Evolutionary conservation across 1,140 invertebrate genomes (phyloP).

Genomic region (Megalopta genalis): DNA sequence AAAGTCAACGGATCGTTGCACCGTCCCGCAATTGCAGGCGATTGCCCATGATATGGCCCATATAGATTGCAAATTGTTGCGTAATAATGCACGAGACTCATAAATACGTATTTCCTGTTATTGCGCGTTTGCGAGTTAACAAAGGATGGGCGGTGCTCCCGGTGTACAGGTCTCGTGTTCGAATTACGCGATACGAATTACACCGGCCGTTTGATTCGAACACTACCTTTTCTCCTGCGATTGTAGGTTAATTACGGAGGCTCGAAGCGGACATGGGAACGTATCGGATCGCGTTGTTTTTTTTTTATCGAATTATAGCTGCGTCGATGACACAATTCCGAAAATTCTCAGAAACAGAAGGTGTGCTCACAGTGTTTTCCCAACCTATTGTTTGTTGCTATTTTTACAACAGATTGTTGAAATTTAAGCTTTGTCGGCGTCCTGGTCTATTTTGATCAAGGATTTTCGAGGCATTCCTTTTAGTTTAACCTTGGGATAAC

Average conservation of each 20-base stretch:
- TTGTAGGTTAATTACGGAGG: not conserved
- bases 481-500: no score
- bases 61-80: constrained; percentile 35
- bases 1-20: constrained; percentile 10
- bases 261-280: not conserved
- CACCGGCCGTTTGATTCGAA: not conserved
- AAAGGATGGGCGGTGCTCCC: constrained; percentile 1
- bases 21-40: not conserved
- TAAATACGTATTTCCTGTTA: constrained; percentile 35
- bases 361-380: no score
- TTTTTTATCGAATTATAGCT: no score
- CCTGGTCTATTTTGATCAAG: no score
- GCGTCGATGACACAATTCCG: no score
- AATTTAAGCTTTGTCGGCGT: no score
- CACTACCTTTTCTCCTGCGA: not conserved
- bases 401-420: no score
- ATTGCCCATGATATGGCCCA: constrained; percentile 20
- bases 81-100: constrained; percentile 35
- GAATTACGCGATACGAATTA: not conserved
- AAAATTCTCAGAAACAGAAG: no score
- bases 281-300: no score
- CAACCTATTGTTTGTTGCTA: no score
- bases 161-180: not conserved
- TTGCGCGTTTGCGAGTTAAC: constrained; percentile 16
- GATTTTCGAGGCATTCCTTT: no score